Percentiles rank a stretch among this genome's conserved stretches.
phyloP scores from a whole-genome alignment of 2,113 vertebrate species.

The Vulpes vulpes region DNA sequence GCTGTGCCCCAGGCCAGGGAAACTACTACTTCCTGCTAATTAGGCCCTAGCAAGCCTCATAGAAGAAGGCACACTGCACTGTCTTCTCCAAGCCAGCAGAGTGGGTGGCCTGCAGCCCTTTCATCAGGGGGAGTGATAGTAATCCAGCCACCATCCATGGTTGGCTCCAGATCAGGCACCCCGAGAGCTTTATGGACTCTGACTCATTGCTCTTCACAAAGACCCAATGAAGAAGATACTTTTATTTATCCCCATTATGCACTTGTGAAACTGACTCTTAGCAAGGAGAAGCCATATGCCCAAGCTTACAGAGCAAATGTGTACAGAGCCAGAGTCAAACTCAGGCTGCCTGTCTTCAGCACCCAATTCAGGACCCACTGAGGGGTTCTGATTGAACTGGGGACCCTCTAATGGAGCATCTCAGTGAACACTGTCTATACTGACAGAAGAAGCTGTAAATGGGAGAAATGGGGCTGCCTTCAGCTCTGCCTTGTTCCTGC shows the following conservation, averaged over 20 bases:
- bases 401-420: not conserved
- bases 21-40: not conserved
- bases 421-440: not conserved
- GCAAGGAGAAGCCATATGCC: not conserved
- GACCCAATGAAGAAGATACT: not conserved
- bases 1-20: not conserved
- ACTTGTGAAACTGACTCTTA: not conserved
- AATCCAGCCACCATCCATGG: not conserved
- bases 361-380: not conserved
- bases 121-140: not conserved
- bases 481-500: not conserved
- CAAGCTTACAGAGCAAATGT: not conserved
- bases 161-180: not conserved
- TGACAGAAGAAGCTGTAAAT: not conserved
- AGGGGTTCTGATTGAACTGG: not conserved
- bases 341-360: not conserved
- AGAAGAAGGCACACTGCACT: not conserved
- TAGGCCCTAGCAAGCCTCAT: not conserved
- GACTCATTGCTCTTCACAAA: not conserved
- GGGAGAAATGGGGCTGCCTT: not conserved
- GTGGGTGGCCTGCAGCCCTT: not conserved
- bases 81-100: not conserved
- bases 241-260: not conserved
- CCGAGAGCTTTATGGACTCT: not conserved
- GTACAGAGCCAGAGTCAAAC: not conserved